These are phyloP conservation scores for Apamea anceps DNA, from an alignment of 2,888 invertebrate species.

Conservation along the genomic window DNA sequence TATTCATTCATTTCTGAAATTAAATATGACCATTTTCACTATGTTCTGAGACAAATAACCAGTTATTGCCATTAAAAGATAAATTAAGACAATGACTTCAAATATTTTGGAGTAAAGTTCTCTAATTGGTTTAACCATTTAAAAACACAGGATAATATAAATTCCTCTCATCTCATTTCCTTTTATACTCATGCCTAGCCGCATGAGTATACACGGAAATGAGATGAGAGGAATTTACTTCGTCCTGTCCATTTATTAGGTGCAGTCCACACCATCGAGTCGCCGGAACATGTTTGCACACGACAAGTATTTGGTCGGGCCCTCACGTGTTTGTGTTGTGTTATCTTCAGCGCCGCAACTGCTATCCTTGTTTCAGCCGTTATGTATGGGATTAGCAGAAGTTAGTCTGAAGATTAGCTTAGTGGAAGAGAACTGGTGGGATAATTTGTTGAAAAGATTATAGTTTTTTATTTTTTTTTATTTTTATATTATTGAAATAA, in stretches of 20 bases:
- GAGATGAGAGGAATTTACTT: neutral
- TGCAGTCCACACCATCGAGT: slow-evolving; percentile 57
- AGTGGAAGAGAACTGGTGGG: neutral
- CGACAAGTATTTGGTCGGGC: slow-evolving; percentile 62
- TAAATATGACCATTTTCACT: neutral
- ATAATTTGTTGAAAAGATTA: slow-evolving; percentile 1
- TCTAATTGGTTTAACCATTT: neutral
- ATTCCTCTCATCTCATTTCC: neutral
- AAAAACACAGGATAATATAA: neutral
- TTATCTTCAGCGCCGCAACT: slow-evolving; percentile 59
- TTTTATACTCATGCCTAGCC: neutral
- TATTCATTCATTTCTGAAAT: slow-evolving; percentile 4
- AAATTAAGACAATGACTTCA: neutral
- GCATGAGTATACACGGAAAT: neutral
- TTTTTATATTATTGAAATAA: neutral
- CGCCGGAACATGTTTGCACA: slow-evolving; percentile 59
- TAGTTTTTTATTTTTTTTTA: too few relatives aligned
- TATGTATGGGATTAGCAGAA: slow-evolving; percentile 55
- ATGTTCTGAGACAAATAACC: neutral
- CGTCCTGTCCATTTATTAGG: slow-evolving; percentile 26
- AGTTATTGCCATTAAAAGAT: neutral
- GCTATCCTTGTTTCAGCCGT: slow-evolving; percentile 46
- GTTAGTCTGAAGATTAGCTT: slow-evolving; percentile 58
- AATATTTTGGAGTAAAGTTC: neutral
- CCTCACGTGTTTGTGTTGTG: slow-evolving; percentile 60